A percentile compares a stretch with the other conserved stretches of the same genome.
These are phyloP conservation scores for Alexandromys fortis DNA, from an alignment of 2,113 vertebrate genomes.

Conservation along the genomic window DNA sequence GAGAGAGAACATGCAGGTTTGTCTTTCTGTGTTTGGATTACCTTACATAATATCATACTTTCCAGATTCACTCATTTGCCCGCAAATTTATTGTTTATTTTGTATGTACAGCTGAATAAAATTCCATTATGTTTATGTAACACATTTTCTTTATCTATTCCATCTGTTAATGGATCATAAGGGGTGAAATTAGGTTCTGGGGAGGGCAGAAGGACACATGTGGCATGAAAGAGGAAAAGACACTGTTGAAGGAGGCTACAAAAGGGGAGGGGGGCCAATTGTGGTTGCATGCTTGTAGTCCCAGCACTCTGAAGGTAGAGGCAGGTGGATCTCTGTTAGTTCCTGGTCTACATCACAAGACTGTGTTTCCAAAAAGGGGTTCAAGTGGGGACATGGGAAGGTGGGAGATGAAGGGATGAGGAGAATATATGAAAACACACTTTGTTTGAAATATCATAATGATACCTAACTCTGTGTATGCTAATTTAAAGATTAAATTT, in stretches of 20 bases:
- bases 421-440: background rate
- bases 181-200: background rate
- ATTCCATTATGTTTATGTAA: background rate
- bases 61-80: background rate
- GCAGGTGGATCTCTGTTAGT: background rate
- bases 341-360: background rate
- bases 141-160: background rate
- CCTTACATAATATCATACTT: background rate
- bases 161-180: background rate
- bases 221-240: background rate
- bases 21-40: background rate
- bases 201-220: background rate
- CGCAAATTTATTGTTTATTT: background rate
- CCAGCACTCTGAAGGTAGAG: background rate
- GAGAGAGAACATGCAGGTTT: background rate
- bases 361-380: background rate
- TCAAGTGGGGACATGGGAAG: background rate
- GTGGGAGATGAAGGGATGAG: background rate
- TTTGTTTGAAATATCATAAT: background rate
- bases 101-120: background rate
- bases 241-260: background rate
- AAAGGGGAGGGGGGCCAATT: background rate
- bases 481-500: background rate
- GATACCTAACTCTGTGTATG: background rate
- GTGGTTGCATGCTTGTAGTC: background rate